A percentile compares a stretch with the other conserved stretches of the same genome.
These are phyloP conservation scores for Syrmaticus mikado DNA, from an alignment of 2,113 vertebrate genomes.

Conservation along the genomic window DNA sequence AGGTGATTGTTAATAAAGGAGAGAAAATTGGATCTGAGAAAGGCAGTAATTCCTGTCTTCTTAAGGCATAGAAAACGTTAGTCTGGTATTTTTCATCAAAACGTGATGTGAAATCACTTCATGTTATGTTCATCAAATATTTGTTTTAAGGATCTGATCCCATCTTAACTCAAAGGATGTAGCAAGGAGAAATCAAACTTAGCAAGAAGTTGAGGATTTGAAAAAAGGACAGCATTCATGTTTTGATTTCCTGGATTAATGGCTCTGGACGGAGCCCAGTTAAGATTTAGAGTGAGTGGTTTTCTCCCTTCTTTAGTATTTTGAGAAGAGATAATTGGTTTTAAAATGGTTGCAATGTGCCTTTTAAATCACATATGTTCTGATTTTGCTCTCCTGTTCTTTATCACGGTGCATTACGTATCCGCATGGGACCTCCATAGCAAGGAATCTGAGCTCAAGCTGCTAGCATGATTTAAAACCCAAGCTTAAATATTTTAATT, in stretches of 20 bases:
- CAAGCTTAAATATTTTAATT: conserved; percentile 9
- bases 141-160: conserved; percentile 12
- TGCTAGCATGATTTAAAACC: neutral
- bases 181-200: neutral
- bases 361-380: conserved; percentile 24
- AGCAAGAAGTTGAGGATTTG: neutral
- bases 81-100: conserved; percentile 48
- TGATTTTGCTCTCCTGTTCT: conserved; percentile 41
- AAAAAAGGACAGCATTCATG: neutral
- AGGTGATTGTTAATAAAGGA: conserved; percentile 52
- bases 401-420: neutral
- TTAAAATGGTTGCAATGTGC: neutral
- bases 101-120: conserved; percentile 29
- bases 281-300: neutral
- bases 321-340: conserved; percentile 13
- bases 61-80: conserved; percentile 54
- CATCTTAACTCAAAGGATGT: neutral
- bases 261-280: neutral
- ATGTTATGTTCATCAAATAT: conserved; percentile 26
- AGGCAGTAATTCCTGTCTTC: conserved; percentile 44
- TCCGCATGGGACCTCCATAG: neutral
- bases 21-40: conserved; percentile 42
- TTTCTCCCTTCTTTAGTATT: conserved; percentile 1
- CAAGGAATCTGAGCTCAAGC: neutral
- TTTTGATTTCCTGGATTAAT: neutral